Evolutionary conservation across 2,113 vertebrate genomes (phyloP), one percentile per base, ranked within the genome.

Genomic region (Hydrochoerus hydrochaeris): DNA sequence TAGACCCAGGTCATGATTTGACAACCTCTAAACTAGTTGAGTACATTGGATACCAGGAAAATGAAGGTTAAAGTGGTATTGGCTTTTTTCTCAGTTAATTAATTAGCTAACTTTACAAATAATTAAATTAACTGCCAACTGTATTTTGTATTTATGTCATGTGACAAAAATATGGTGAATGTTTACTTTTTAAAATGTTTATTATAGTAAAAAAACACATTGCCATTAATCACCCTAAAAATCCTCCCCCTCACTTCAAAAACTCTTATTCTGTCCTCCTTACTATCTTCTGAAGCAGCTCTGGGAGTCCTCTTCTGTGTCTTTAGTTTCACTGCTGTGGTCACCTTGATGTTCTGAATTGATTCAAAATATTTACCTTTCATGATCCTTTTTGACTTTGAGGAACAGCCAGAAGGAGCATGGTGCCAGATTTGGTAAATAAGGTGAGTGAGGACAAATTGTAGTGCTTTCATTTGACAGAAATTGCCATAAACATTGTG

Each of bases 91-190:
- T 46, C n/a, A 90, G n/a, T 78, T n/a, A 91, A 75, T 77, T 86
- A 86, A 41, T 78, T n/a, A 91, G 69, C 85, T 80, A 91, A 71
- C 46, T 95, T 95, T 88, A 87, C 22, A 90, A 94, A 91, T 60
- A 93, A 88, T 60, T 87, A 84, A 93, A 81, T 60, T 91, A 95
- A 82, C 14, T 16, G 80, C 44, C 57, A 95, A 32, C 12, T 62
- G 9, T 87, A 67, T 62, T 90, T 7, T 32, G 32, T 57, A 73
- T 63, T 32, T 91, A 92, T 60, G 46, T 67, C 65, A 65, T 82
- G 46, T 46, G 24, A 77, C 44, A 75, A 75, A 38, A 75, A 26
- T 75, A 44, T 26, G 38, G 71, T 75, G 41, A 75, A 44, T 44
- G 71, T 44, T 75, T 44, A 44, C 10, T 19, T 75, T 28, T 75